Conservation (phyloP, 2,888 invertebrate genomes). For the Aphodius granarius region DNA sequence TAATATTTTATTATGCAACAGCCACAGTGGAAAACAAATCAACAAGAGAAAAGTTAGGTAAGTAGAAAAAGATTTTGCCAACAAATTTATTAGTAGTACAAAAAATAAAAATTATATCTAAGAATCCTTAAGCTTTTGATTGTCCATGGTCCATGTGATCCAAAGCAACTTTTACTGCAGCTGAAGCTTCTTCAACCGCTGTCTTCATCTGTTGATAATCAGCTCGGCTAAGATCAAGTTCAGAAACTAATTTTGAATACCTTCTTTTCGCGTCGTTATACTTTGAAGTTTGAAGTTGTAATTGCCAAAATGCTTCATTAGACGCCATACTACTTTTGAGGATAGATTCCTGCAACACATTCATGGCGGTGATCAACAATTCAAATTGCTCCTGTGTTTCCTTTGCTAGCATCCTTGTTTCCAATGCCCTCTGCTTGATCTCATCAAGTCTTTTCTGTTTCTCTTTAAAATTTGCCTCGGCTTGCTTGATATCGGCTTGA, state of each 20-base stretch:
- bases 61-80: no score
- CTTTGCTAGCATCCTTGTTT: not conserved
- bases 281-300: conserved; percentile 20
- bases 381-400: conserved; percentile 17
- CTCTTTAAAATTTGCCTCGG: conserved; percentile 7
- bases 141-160: not conserved
- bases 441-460: conserved; percentile 17
- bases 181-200: conserved; percentile 14
- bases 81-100: no score
- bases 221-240: conserved; percentile 15
- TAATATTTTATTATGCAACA: no score
- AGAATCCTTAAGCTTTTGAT: not conserved
- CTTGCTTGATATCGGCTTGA: conserved; percentile 16
- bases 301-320: conserved; percentile 20
- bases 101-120: not conserved
- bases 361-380: conserved; percentile 16
- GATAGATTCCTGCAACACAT: conserved; percentile 17
- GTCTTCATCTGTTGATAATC: conserved; percentile 20
- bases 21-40: no score
- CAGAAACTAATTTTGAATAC: conserved; percentile 9
- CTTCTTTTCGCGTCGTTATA: conserved; percentile 21
- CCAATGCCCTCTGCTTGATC: conserved; percentile 3
- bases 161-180: conserved; percentile 16
- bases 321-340: conserved; percentile 21
- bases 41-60: no score